Evolutionary conservation across 1,140 invertebrate species (phyloP), one percentile per base, ranked within the genome.

Genomic region (Augochlora pura): DNA sequence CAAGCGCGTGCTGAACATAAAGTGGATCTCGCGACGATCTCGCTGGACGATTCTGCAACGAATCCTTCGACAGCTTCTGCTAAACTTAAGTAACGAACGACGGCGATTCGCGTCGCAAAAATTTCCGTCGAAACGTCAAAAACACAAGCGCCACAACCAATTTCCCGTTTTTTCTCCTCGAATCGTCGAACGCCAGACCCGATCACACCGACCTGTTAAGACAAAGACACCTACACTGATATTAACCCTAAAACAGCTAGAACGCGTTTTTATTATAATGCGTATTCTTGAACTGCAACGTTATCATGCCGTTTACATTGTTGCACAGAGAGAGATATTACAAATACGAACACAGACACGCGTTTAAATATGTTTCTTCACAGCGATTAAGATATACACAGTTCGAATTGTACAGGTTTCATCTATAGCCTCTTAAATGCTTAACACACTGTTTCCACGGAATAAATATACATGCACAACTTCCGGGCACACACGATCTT

Each of bases 351-450:
- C 59, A 78, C 60, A 62, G 42, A 77, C 67, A 70, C 75, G 75
- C 69, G 60, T 78, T 78, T 65, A 78, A 78, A 78, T 78, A 72
- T 77, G 23, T 71, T 62, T 21, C 21, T 64, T 27, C 60, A 52
- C 76, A 78, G 76, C 76, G 69, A 78, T 72, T 78, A 72, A 65
- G 49, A 64, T 72, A 72, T 64, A 78, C 76, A 78, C 60, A 70
- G 76, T 52, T 78, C 49, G n/a, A 64, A 64, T 78, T 72, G 68
- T 72, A 72, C 60, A 52, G 42, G 21, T n/a, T 78, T 23, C 52
- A 21, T 57, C 59, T 78, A 65, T 72, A 78, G 69, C 69, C 69
- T 78, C 49, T 78, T 72, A 63, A 78, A 70, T 52, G 52, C 23
- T 72, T 72, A 39, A 72, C 21, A 64, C 23, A 64, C 14, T 32